Base-by-base conservation (phyloP, 2,888 invertebrate genomes). In the Plebejus melissa region DNA sequence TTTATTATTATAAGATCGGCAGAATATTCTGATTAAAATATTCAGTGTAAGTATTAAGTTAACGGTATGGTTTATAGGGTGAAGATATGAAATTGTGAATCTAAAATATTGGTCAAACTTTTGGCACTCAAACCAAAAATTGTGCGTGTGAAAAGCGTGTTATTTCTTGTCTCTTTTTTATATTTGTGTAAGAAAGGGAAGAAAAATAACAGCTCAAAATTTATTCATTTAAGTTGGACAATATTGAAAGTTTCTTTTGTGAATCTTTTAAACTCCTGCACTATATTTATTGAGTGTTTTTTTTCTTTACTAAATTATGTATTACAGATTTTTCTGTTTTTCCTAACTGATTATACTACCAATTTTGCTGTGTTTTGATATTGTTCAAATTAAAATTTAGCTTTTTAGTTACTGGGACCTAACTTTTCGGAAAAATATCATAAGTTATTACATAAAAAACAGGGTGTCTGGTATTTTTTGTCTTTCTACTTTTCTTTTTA, bases 91-190 rank as follows among this genome's bases (percentile, higher is more conserved):
- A 13, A 13, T 36, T 65, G 3, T 36, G 13, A 32, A 65, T 65
- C 65, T 65, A 65, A 60, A 65, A 65, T 65, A 11, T 65, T 32
- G 65, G 65, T 65, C 65, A 65, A 65, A 65, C 65, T 16, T 32
- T 65, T 65, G 65, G 32, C 65, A 65, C 65, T 36, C 32, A 65
- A 65, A 65, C 65, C 65, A 65, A 65, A 65, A 4, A 65, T 65
- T 65, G 16, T 65, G 65, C 5, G 16, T 65, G 65, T 22, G 13
- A 60, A 60, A 32, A 65, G 4, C 16, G 28, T 28, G 65, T 65
- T 65, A 65, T 32, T 65, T 36, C 32, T 65, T 65, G 65, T 36
- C 32, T 36, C 65, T 65, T 32, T 65, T 16, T 65, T 9, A 11
- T 9, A 28, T 32, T 36, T 13, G 13, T 36, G 1, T 65, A 16